phyloP scores from a whole-genome alignment of 2,888 invertebrate species.

The Lamproptera curius region DNA sequence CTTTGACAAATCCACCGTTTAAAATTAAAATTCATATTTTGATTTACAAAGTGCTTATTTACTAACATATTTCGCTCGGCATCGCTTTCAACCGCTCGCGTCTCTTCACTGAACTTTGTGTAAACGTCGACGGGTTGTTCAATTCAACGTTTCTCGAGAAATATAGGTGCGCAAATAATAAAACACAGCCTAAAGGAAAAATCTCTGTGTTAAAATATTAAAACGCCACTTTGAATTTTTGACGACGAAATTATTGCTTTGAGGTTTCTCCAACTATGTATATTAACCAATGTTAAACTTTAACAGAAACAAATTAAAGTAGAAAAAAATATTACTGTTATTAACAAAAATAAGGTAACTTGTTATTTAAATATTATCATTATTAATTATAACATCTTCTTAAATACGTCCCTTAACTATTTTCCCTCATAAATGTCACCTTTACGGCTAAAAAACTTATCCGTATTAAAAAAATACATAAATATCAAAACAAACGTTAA shows the following conservation, averaged over 20 bases:
- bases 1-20: conserved; percentile 20
- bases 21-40: conserved; percentile 22
- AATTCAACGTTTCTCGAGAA: conserved; percentile 20
- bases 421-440: no score
- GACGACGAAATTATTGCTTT: conserved; percentile 7
- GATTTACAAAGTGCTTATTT: conserved; percentile 23
- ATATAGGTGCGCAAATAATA: conserved; percentile 18
- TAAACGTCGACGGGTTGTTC: conserved; percentile 22
- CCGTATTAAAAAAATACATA: no score
- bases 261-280: background rate
- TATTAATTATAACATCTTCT: no score
- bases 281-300: no score
- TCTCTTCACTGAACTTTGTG: conserved; percentile 22
- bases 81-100: conserved; percentile 20
- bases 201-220: conserved; percentile 8
- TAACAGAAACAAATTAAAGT: no score
- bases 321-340: no score
- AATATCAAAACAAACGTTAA: no score
- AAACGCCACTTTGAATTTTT: background rate
- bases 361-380: background rate
- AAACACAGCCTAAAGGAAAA: conserved; percentile 19
- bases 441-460: no score
- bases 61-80: conserved; percentile 22
- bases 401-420: no score
- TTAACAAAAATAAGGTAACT: no score